Percentiles rank a stretch among this genome's conserved stretches.
Evolutionary conservation across 2,113 vertebrate species (phyloP).

Genomic region (Hymenochirus boettgeri): DNA sequence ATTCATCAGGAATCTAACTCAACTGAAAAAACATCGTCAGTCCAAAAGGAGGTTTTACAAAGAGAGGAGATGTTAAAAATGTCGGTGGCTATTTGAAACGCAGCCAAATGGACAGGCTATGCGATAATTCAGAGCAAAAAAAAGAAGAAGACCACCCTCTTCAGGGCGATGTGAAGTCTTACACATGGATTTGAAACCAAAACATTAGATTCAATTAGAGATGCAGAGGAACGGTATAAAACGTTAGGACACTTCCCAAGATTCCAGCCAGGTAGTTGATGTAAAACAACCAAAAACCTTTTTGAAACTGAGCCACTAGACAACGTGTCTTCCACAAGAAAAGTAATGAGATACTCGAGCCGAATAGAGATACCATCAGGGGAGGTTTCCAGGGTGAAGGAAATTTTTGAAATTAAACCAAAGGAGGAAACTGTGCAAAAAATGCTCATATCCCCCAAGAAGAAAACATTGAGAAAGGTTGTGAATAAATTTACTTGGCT

Average conservation of each 20-base stretch:
- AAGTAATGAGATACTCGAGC: slow-evolving; percentile 70
- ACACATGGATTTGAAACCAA: slow-evolving; percentile 80
- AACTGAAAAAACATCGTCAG: slow-evolving; percentile 46
- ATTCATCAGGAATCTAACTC: slow-evolving; percentile 66
- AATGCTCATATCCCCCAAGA: slow-evolving; percentile 45
- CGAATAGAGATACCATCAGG: slow-evolving; percentile 84
- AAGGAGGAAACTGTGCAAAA: slow-evolving; percentile 50
- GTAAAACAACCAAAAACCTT: slow-evolving; percentile 73
- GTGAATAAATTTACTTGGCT: slow-evolving; percentile 91
- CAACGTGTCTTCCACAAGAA: slow-evolving; percentile 47
- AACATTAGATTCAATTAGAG: slow-evolving; percentile 66
- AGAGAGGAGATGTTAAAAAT: slow-evolving; percentile 74
- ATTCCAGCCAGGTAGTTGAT: slow-evolving; percentile 62
- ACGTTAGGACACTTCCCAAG: slow-evolving; percentile 62
- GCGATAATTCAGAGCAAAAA: slow-evolving; percentile 65
- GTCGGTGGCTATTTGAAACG: slow-evolving; percentile 86
- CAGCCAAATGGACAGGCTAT: slow-evolving; percentile 73
- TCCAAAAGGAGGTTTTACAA: slow-evolving; percentile 50
- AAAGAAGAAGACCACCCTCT: slow-evolving; percentile 54
- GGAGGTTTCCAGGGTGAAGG: slow-evolving; percentile 86
- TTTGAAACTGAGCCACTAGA: slow-evolving; percentile 85
- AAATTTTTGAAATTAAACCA: slow-evolving; percentile 83
- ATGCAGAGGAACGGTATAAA: slow-evolving; percentile 69
- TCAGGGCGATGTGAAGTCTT: slow-evolving; percentile 70
- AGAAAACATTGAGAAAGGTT: slow-evolving; percentile 58